These are phyloP conservation scores for Perizoma affinitatum DNA, from an alignment of 2,888 invertebrate species.

Conservation along the genomic window DNA sequence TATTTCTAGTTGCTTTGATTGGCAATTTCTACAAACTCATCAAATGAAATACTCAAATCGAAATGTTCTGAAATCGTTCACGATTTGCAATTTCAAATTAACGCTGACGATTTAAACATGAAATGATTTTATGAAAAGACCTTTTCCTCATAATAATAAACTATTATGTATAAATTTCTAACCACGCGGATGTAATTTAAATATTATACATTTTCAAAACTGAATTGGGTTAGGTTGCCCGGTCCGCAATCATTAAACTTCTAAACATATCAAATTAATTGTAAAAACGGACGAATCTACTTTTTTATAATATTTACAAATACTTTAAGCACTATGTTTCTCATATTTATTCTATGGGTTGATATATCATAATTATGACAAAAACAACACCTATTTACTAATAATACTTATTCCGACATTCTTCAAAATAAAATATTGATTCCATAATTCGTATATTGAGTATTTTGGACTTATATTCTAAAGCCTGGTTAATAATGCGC, in stretches of 20 bases:
- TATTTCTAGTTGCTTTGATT: no score
- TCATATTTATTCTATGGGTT: conserved; percentile 49
- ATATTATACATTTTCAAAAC: conserved; percentile 34
- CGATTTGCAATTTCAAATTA: no score
- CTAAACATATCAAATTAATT: conserved; percentile 33
- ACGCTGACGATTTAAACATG: neutral
- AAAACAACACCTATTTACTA: conserved; percentile 40
- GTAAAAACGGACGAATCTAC: conserved; percentile 53
- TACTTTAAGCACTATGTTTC: conserved; percentile 71
- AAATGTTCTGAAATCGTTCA: no score
- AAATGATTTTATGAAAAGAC: conserved; percentile 34
- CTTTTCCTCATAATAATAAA: conserved; percentile 40
- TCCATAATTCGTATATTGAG: conserved; percentile 27
- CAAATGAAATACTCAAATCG: no score
- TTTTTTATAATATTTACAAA: conserved; percentile 73
- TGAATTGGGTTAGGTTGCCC: conserved; percentile 31
- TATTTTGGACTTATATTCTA: conserved; percentile 19
- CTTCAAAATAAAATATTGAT: conserved; percentile 28
- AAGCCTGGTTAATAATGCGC: conserved; percentile 23
- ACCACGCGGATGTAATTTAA: conserved; percentile 42
- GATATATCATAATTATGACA: conserved; percentile 38
- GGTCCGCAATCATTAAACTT: conserved; percentile 35
- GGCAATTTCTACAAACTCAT: no score
- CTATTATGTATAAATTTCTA: conserved; percentile 48
- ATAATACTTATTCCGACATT: conserved; percentile 30